Base-by-base conservation (phyloP, 2,888 invertebrate species). In the Hirtodrosophila cameraria region DNA sequence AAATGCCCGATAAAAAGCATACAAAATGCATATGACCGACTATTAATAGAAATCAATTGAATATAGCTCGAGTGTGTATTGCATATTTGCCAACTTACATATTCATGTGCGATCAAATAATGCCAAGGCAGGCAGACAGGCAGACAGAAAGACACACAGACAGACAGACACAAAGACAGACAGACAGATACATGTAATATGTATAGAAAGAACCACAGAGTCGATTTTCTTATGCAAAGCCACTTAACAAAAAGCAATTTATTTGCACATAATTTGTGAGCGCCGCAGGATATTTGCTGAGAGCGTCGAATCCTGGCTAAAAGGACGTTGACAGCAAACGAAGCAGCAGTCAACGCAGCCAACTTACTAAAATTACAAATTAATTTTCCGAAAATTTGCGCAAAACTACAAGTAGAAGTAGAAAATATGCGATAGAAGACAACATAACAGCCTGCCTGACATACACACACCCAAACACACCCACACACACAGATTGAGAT, bases 221-320 rank as follows among this genome's bases (percentile, higher is more conserved):
- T 59, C 69, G 69, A 86, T 76, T 81, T 83, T 83, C 83, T 83
- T 83, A 83, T 83, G 83, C 84, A 86, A 83, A 83, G 83, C 81
- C 86, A 83, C 84, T 83, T 83, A 83, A 83, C 77, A 80, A 81
- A 84, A 80, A 81, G 78, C 84, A 86, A 83, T 83, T 83, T 83
- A 83, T 83, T 86, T 83, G 83, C 83, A 86, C 83, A 83, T 86
- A 83, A 83, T 83, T 83, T 83, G 75, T 75, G 65, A 86, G 78
- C 77, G 68, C 84, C 81, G 67, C 71, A 74, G 84, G 82, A 81
- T 83, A 77, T 85, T 83, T 70, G 63, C 64, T 33, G 33, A 36
- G 45, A 28, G 23, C 23, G 23, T 35, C 48, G 57, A 54, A 35
- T 74, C 49, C 50, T 59, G 46, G 49, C 46, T 27, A 41, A 42